phyloP scores from a whole-genome alignment of 2,113 vertebrate species.

The Pitta sordida region DNA sequence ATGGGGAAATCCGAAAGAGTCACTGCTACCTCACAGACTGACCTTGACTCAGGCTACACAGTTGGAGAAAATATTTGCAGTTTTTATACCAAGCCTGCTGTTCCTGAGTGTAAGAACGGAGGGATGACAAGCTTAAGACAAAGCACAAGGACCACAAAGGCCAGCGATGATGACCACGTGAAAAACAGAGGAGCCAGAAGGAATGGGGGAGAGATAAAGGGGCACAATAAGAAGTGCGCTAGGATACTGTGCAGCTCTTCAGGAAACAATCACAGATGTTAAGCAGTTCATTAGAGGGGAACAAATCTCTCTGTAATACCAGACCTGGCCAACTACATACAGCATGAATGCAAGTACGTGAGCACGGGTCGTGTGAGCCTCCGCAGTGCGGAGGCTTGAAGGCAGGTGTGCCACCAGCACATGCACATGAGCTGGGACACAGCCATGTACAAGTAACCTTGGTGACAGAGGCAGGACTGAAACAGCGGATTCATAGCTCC shows the following conservation, averaged over 20 bases:
- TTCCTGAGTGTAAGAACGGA: background rate
- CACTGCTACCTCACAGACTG: background rate
- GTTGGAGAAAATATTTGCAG: background rate
- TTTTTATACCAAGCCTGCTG: background rate
- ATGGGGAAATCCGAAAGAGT: background rate
- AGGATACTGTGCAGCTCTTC: background rate
- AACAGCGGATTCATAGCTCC: background rate
- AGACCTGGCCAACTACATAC: background rate
- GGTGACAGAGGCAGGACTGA: conserved; percentile 40
- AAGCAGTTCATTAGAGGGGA: background rate
- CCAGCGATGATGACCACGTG: background rate
- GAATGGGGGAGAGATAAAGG: background rate
- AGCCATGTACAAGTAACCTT: conserved; percentile 29
- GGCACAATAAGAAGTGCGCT: background rate
- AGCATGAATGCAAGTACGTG: background rate
- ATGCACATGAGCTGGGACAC: background rate
- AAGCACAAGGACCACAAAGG: background rate
- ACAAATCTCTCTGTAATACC: background rate
- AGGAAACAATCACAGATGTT: background rate
- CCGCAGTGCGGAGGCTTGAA: background rate
- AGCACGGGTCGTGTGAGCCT: background rate
- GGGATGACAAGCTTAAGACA: background rate
- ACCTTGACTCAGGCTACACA: background rate
- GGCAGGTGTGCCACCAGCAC: background rate
- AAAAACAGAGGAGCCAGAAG: background rate